Conservation (phyloP, 2,797 vertebrate genomes). For the Hemitrygon akajei region DNA sequence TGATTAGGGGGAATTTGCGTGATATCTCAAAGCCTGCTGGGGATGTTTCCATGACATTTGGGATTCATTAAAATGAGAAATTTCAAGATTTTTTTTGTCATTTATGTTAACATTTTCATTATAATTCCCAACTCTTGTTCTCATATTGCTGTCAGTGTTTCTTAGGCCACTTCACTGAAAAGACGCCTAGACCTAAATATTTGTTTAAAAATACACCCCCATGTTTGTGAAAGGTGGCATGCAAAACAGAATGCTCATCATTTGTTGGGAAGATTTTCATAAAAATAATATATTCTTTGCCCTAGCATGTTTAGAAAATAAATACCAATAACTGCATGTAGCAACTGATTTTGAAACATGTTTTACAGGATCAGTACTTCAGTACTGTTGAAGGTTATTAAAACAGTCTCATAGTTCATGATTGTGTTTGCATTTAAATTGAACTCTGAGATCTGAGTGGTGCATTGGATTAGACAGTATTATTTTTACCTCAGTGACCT, state of each 20-base stretch:
- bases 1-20: background rate
- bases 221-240: background rate
- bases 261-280: background rate
- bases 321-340: background rate
- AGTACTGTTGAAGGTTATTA: background rate
- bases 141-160: background rate
- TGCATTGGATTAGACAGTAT: background rate
- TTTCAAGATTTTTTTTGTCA: slow-evolving; percentile 3
- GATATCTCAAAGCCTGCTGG: background rate
- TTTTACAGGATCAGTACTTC: background rate
- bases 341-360: background rate
- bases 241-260: background rate
- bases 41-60: background rate
- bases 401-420: background rate
- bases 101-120: background rate
- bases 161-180: background rate
- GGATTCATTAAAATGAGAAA: background rate
- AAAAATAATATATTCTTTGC: background rate
- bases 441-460: background rate
- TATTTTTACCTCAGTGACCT: background rate
- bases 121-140: background rate
- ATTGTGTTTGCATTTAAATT: background rate
- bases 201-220: background rate
- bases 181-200: background rate
- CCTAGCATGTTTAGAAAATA: background rate